Evolutionary conservation across 2,888 invertebrate species (phyloP), one percentile per base, ranked within the genome.

Genomic region (Lysandra coridon): DNA sequence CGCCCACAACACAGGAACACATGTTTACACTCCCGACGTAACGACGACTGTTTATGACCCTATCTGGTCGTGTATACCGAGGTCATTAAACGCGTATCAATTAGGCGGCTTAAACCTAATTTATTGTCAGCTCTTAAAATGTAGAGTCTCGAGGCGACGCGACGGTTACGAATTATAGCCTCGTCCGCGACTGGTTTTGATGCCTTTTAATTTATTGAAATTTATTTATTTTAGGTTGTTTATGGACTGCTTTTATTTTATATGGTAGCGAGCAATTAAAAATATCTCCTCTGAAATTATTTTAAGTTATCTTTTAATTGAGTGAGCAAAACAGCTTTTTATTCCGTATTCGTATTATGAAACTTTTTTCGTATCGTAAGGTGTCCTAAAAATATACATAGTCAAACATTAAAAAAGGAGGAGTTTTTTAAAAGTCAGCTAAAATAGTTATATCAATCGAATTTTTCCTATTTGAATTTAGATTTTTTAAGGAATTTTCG

Each of bases 1-100:
- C 90, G 89, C 91, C 91, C 88, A 90, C 90, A 83, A 79, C 83
- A 84, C 87, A 87, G 88, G 88, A 90, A 91, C 92, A 93, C 87
- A 91, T 93, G 92, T 91, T 92, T 90, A 90, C 86, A 85, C 85
- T 86, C 85, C 86, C 83, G 87, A 84, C 84, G 81, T 85, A 86
- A 82, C 81, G 80, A 83, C 40, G 79, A 62, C 80, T 77, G 81
- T 81, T 81, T 81, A 80, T 80, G 73, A 80, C 78, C 73, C 74
- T 74, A 79, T 60, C 74, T 76, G 76, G 76, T 57, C 30, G 53
- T 57, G 76, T 76, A 23, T 74, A 75, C 75, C 76, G 53, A 76
- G 76, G 76, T n/a, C 76, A 76, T 76, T 76, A 76, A 76, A 76
- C 76, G 57, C 53, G 53, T 57, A 7, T 57, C 76, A 53, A 76